phyloP scores from a whole-genome alignment of 2,797 vertebrate genomes.

The Crypturellus tataupa region DNA sequence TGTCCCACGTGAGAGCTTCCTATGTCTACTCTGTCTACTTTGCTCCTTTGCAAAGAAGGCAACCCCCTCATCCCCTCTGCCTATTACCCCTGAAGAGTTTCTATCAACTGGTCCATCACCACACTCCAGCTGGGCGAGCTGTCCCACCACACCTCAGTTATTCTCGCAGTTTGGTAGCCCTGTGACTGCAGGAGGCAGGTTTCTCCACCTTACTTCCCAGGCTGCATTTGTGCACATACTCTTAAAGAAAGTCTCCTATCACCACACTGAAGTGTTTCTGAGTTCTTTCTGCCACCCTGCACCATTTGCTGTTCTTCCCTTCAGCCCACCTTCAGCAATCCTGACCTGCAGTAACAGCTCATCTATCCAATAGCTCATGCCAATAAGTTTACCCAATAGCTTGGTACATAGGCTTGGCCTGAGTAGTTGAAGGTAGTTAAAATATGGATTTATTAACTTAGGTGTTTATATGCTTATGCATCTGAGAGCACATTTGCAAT shows the following conservation, averaged over 20 bases:
- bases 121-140: neutral
- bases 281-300: too few species aligned
- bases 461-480: neutral
- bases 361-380: neutral
- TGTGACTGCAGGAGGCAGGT: neutral
- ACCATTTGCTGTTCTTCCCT: too few species aligned
- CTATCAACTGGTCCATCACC: neutral
- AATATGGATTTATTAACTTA: neutral
- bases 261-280: too few species aligned
- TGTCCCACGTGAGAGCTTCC: neutral
- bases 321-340: too few species aligned
- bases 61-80: neutral
- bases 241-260: neutral
- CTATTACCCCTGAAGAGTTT: neutral
- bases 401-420: neutral
- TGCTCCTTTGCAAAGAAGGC: neutral
- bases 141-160: neutral
- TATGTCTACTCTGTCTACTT: neutral
- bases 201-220: neutral
- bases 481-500: neutral
- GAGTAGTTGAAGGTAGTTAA: neutral
- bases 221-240: neutral
- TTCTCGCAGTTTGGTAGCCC: neutral
- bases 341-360: too few species aligned
- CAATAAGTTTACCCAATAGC: neutral